These are phyloP conservation scores for Martes martes DNA, from an alignment of 2,113 vertebrate genomes.

Conservation along the genomic window DNA sequence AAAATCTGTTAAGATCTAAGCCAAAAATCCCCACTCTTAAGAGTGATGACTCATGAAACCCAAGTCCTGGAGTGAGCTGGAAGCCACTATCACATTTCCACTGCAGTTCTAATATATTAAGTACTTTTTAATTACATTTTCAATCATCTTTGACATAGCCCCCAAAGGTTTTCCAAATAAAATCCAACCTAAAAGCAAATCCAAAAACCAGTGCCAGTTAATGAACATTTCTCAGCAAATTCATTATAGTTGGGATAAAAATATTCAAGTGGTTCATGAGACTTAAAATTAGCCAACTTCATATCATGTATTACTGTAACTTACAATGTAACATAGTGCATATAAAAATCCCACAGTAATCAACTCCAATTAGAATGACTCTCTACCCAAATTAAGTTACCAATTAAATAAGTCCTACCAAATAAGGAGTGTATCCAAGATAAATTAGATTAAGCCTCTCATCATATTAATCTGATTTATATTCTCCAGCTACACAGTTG, in stretches of 20 bases:
- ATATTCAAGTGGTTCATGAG: neutral
- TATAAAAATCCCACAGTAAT: conserved; percentile 35
- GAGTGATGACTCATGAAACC: neutral
- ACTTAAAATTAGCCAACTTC: conserved; percentile 32
- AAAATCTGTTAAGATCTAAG: neutral
- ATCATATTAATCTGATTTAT: neutral
- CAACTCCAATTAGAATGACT: conserved; percentile 37
- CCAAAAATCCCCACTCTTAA: neutral
- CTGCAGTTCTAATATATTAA: neutral
- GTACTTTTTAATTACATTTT: neutral
- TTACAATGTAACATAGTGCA: neutral
- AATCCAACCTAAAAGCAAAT: neutral
- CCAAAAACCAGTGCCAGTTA: neutral
- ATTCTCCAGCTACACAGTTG: neutral
- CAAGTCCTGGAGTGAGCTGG: neutral
- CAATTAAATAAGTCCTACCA: conserved; percentile 34
- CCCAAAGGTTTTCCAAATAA: conserved; percentile 18
- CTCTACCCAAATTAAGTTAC: neutral
- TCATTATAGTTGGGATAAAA: neutral
- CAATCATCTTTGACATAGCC: neutral
- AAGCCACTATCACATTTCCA: neutral
- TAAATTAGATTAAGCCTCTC: neutral
- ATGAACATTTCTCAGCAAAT: conserved; percentile 16
- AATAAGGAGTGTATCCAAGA: neutral
- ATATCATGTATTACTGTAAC: neutral